Evolutionary conservation across 2,113 vertebrate species (phyloP), one percentile per base, ranked within the genome.

Genomic region (Brienomyrus longianalis): DNA sequence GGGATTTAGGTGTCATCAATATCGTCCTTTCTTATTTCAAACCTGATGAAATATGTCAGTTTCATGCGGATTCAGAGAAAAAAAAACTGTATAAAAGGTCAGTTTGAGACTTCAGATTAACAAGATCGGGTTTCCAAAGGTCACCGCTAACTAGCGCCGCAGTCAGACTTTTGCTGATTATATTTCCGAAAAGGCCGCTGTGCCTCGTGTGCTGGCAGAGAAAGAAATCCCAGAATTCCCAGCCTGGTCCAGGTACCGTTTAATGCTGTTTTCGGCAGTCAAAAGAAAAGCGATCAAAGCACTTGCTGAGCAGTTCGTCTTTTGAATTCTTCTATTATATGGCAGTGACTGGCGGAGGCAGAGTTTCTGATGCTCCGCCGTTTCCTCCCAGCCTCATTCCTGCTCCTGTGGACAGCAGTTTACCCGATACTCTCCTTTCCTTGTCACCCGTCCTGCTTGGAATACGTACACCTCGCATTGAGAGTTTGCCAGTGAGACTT

Each of bases 391-490:
- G 89, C 91, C 88, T 92, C 92, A 94, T 84, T 9, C 31, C 88
- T 74, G 39, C 94, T 96, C 93, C 94, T 93, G 94, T 92, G 86
- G 92, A 93, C 92, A 90, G 88, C 90, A 47, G 91, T 92, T 91
- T 94, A 91, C 94, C 92, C 92, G 93, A 92, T 94, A 94, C 91
- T 90, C 94, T 92, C 92, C 94, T 95, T 96, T 95, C 92, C 95
- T 94, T 93, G 94, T 95, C 95, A 95, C 93, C 96, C 95, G 94
- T 95, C 96, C 31, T 90, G 94, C 91, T 94, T 94, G 94, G 95
- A 96, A 96, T 96, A 96, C 94, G 35, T 91, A 91, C 92, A 93
- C 62, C 83, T 84, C 62, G 31, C 39, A 56, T 48, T 51, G 52
- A 74, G 89, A 35, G 87, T 87, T 45, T 62, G 52, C 89, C 89